Base-by-base conservation (phyloP, 1,140 invertebrate genomes). In the Hyles vespertilio region DNA sequence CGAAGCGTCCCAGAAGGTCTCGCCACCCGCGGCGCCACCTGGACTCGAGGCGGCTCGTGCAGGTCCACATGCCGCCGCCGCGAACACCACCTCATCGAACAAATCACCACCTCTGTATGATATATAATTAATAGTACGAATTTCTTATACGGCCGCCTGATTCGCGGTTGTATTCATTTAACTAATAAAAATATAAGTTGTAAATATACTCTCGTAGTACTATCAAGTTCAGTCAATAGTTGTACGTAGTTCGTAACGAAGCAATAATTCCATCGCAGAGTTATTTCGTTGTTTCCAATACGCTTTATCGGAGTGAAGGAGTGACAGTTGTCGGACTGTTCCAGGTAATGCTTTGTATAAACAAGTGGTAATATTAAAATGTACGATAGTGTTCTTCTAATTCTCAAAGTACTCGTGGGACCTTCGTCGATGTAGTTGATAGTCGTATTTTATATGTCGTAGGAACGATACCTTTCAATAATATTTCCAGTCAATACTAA, bases 1-100 rank as follows among this genome's bases (percentile, higher is more conserved):
- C 91, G 90, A 46, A 95, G 94, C 74, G 94, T 95, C 11, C 94
- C 94, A 0, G 94, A 96, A 79, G 94, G 94, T 4, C 82, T 95
- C 10, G 93, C 93, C 0, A 89, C 87, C 6, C 79, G 81, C 4
- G 67, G 73, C 59, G 62, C 77, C 68, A 72, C 80, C 0, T 88
- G 81, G 79, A 77, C 72, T 54, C 84, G 90, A 32, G 78, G 87
- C 5, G 78, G 74, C 52, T 89, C 89, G 22, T 89, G 82, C 64
- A 82, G 86, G 45, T 83, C 90, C 11, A 79, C 90, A 52, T 92
- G 92, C 58, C 81, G 91, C 47, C 77, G 92, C 61, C 82, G 92
- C 69, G 89, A 93, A 76, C 84, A 91, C 70, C 86, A 92, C 73
- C 85, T 93, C 67, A 92, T 94, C 47, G 92, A 93, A 88, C 92